Evolutionary conservation across 64 coral and sea anemone species (phyloP).

Genomic region (Hydrozoanthus tunicans): DNA sequence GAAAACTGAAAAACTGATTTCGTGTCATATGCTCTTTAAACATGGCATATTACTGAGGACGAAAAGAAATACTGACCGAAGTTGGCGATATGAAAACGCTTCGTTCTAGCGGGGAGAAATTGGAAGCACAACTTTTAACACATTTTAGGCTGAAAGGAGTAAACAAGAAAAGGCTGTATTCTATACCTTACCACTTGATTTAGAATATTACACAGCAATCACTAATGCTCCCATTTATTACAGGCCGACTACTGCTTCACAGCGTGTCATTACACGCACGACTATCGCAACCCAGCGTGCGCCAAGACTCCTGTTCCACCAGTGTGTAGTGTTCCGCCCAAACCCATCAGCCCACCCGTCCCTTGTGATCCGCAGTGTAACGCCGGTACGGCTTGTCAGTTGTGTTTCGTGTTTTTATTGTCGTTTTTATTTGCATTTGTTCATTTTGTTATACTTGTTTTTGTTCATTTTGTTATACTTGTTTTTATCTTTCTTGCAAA

Average conservation of each 20-base stretch:
- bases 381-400: neutral
- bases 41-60: no score
- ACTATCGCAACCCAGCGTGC: slow-evolving; percentile 7
- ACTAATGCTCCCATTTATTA: neutral
- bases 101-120: no score
- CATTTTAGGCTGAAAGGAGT: neutral
- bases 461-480: no score
- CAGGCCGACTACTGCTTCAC: slow-evolving; percentile 25
- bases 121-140: no score
- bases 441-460: no score
- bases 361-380: neutral
- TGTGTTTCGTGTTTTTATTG: no score
- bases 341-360: slow-evolving; percentile 3
- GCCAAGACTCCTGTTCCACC: slow-evolving; percentile 29
- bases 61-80: no score
- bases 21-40: no score
- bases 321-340: neutral
- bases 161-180: neutral
- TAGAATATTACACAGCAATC: neutral
- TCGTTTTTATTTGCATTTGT: no score
- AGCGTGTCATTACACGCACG: slow-evolving; percentile 19
- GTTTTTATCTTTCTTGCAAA: no score
- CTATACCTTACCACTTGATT: neutral
- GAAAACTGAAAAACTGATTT: no score
- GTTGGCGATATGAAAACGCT: no score